A percentile compares a stretch with the other conserved stretches of the same genome.
phyloP scores from a whole-genome alignment of 2,113 vertebrate species.

The Dromaius novaehollandiae region DNA sequence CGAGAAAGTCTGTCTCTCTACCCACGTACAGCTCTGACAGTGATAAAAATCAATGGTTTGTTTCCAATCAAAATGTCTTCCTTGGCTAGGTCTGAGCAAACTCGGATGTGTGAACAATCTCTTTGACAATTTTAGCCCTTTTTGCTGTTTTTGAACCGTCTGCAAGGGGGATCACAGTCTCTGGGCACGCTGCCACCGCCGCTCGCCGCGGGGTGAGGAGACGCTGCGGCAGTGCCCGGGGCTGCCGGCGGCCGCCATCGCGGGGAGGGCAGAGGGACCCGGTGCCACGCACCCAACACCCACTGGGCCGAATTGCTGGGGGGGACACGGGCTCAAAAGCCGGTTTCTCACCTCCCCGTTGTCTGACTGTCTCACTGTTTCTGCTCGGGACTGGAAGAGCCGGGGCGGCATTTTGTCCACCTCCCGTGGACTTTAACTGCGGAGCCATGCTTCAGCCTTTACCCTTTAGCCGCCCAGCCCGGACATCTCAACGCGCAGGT shows the following conservation, averaged over 20 bases:
- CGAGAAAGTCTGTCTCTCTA: neutral
- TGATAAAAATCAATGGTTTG: neutral
- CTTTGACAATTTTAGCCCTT: neutral
- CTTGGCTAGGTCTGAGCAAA: neutral
- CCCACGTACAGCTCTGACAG: neutral
- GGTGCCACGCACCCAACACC: neutral
- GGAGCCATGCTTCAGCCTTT: neutral
- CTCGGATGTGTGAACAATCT: accelerated
- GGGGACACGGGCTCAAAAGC: neutral
- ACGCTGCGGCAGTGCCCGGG: too few relatives aligned
- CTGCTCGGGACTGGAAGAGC: neutral
- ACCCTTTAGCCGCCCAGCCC: neutral
- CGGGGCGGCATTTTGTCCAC: neutral
- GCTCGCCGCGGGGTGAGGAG: neutral
- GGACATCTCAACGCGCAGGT: neutral
- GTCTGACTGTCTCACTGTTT: neutral
- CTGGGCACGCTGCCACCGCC: neutral
- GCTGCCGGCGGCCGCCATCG: neutral
- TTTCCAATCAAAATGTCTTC: neutral
- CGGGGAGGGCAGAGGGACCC: neutral
- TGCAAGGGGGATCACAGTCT: neutral
- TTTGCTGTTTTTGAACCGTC: neutral
- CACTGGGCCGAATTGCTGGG: neutral
- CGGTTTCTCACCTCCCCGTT: neutral
- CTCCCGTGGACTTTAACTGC: neutral